Percentiles rank a stretch among this genome's conserved stretches.
Evolutionary conservation across 2,113 vertebrate genomes (phyloP).

Genomic region (Saguinus midas): DNA sequence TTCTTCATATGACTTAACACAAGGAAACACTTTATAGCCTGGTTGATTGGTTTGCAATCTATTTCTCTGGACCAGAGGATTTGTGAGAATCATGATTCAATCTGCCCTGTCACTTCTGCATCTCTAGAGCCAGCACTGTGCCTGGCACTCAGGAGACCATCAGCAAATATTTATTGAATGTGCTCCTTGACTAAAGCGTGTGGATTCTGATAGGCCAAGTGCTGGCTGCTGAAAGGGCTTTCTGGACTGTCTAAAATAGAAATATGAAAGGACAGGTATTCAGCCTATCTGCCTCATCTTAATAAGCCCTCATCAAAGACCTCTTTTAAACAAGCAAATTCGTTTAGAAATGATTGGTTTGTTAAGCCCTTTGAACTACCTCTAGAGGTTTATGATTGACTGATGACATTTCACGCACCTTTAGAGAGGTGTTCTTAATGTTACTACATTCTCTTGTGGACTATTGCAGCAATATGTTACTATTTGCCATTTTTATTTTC

Average conservation of each 20-base stretch:
- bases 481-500: conserved; percentile 62
- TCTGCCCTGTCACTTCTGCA: background rate
- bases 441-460: conserved; percentile 8
- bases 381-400: conserved; percentile 39
- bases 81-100: background rate
- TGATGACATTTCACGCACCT: conserved; percentile 41
- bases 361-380: conserved; percentile 6
- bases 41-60: background rate
- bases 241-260: background rate
- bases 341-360: conserved; percentile 35
- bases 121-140: background rate
- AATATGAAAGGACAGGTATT: background rate
- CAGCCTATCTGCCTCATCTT: conserved; percentile 11
- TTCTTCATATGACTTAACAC: background rate
- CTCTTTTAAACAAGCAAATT: conserved; percentile 20
- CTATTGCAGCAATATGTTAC: conserved; percentile 15
- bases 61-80: background rate
- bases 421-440: background rate
- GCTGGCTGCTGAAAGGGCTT: background rate
- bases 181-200: background rate
- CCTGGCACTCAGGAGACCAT: background rate
- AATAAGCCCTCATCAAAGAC: conserved; percentile 21
- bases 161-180: background rate
- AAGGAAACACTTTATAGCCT: background rate
- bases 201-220: background rate